phyloP scores from a whole-genome alignment of 2,113 vertebrate species.

The Sapayoa aenigma region DNA sequence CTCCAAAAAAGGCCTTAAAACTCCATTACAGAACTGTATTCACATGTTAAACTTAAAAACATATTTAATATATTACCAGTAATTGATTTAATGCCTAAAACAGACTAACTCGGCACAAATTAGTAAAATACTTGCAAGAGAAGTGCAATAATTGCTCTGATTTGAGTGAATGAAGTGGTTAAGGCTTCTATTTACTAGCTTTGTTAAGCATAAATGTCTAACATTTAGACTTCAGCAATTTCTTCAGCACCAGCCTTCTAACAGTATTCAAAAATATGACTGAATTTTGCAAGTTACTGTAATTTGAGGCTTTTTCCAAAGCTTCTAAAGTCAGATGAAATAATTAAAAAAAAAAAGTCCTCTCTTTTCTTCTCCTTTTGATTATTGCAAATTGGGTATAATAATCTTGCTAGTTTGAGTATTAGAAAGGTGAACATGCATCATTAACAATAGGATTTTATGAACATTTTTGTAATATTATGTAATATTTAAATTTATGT shows the following conservation, averaged over 20 bases:
- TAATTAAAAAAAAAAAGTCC: background rate
- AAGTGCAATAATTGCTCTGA: background rate
- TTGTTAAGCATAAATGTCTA: background rate
- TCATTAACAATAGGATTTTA: slow-evolving; percentile 40
- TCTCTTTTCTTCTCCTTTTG: slow-evolving; percentile 1
- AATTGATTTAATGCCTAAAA: slow-evolving; percentile 32
- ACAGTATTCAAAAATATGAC: slow-evolving; percentile 4
- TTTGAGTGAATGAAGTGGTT: background rate
- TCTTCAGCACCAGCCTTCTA: background rate
- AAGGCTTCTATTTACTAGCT: background rate
- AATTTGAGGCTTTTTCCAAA: slow-evolving; percentile 17
- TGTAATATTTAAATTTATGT: slow-evolving; percentile 63
- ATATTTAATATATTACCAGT: background rate
- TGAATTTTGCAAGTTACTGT: slow-evolving; percentile 73
- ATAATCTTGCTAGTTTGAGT: background rate
- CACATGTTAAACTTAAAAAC: background rate
- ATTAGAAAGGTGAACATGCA: slow-evolving; percentile 19
- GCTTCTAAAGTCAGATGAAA: background rate
- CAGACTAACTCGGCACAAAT: slow-evolving; percentile 44
- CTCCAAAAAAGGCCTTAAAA: slow-evolving; percentile 24
- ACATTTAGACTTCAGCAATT: background rate
- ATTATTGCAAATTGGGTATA: background rate
- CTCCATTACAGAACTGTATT: background rate
- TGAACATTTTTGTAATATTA: slow-evolving; percentile 52
- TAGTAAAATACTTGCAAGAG: background rate